Conservation (phyloP, 2,113 vertebrate genomes). For the Acanthisitta chloris region DNA sequence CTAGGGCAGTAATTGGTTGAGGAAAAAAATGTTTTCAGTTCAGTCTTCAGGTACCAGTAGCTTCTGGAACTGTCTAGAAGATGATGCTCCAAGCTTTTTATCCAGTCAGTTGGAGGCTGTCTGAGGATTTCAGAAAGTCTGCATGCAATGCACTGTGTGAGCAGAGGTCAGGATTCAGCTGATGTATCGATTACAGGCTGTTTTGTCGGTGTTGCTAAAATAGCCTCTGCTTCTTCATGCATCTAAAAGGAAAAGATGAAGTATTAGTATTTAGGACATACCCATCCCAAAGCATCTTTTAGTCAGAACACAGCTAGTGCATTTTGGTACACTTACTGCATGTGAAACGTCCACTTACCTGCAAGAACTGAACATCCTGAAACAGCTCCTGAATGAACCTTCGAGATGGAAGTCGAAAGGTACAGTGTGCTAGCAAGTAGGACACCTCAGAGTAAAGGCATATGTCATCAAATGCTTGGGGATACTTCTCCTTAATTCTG, state of each 20-base stretch:
- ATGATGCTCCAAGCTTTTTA: constrained; percentile 55
- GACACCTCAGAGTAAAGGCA: constrained; percentile 99
- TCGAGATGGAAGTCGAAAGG: constrained; percentile 91
- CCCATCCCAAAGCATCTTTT: not conserved
- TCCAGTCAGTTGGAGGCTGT: constrained; percentile 46
- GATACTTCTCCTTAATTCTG: constrained; percentile 98
- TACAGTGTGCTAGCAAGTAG: constrained; percentile 90
- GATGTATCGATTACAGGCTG: constrained; percentile 73
- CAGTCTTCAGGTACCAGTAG: constrained; percentile 67
- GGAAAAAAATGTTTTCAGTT: constrained; percentile 58
- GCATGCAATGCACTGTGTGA: not conserved
- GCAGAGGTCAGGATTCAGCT: constrained; percentile 84
- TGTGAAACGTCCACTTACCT: constrained; percentile 71
- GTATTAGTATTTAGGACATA: not conserved
- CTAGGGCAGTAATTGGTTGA: constrained; percentile 51
- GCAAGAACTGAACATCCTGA: constrained; percentile 97
- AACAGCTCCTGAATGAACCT: constrained; percentile 99
- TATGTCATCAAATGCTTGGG: constrained; percentile 96
- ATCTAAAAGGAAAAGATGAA: constrained; percentile 74
- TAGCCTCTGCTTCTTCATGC: constrained; percentile 95
- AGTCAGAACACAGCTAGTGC: not conserved
- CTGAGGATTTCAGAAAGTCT: constrained; percentile 48
- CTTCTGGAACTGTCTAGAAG: constrained; percentile 36
- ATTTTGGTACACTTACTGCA: not conserved
- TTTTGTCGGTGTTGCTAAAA: constrained; percentile 83